A percentile compares a stretch with the other conserved stretches of the same genome.
Evolutionary conservation across 2,797 vertebrate genomes (phyloP).

Genomic region (Brachyalestes nurse): DNA sequence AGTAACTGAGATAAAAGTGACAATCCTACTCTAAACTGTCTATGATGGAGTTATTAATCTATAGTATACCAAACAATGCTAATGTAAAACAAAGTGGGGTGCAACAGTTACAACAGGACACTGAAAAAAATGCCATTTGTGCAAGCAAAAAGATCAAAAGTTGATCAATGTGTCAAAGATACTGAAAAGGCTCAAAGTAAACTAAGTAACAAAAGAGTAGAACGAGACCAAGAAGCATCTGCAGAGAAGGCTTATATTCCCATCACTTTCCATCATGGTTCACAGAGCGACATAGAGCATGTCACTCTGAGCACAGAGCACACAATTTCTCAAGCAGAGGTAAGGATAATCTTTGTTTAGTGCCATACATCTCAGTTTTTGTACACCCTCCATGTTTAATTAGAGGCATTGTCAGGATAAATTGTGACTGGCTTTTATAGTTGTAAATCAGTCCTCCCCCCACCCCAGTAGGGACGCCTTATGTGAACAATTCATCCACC

Average conservation of each 20-base stretch:
- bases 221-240: not conserved
- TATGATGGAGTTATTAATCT: too few species aligned
- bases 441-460: conserved; percentile 52
- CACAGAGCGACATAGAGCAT: not conserved
- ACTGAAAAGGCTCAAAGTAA: not conserved
- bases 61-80: too few species aligned
- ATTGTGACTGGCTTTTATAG: conserved; percentile 51
- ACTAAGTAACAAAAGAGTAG: conserved; percentile 2
- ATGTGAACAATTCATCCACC: conserved; percentile 61
- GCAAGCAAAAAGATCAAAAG: too few species aligned
- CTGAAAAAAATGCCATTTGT: too few species aligned
- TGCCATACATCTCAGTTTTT: conserved; percentile 37
- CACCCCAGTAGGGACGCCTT: conserved; percentile 58
- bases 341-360: conserved; percentile 49
- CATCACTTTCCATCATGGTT: conserved; percentile 17
- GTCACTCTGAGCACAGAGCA: not conserved
- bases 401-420: conserved; percentile 59
- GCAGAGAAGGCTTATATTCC: conserved; percentile 19
- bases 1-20: too few species aligned
- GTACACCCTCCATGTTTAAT: conserved; percentile 54
- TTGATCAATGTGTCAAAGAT: not conserved
- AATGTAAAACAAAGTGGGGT: too few species aligned
- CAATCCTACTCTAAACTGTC: too few species aligned
- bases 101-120: too few species aligned
- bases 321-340: conserved; percentile 32